phyloP scores from a whole-genome alignment of 2,888 invertebrate genomes.

The Synergus umbraculus region DNA sequence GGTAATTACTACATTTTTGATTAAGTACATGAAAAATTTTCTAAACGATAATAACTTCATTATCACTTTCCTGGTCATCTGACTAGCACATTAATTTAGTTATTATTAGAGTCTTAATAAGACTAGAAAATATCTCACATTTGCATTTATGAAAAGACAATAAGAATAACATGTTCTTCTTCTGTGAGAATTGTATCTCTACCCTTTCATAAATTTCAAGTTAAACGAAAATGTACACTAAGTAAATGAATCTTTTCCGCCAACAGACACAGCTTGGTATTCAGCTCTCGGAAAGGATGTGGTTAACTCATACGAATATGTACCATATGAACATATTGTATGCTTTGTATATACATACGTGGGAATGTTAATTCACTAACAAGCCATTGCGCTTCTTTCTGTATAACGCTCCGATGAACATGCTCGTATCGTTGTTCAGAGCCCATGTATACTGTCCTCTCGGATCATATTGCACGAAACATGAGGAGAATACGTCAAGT shows the following conservation, averaged over 20 bases:
- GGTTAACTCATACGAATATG: slow-evolving; percentile 20
- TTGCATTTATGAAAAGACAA: neutral
- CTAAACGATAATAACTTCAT: too few species aligned
- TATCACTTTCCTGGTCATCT: too few species aligned
- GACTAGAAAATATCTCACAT: neutral
- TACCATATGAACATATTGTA: slow-evolving; percentile 4
- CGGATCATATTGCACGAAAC: slow-evolving; percentile 23
- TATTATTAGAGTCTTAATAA: too few species aligned
- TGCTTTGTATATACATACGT: slow-evolving; percentile 36
- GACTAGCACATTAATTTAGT: neutral
- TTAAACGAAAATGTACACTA: slow-evolving; percentile 28
- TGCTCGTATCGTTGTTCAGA: slow-evolving; percentile 27
- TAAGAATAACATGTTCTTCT: neutral
- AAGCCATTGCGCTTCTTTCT: slow-evolving; percentile 39
- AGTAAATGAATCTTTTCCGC: slow-evolving; percentile 36
- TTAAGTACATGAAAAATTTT: too few species aligned
- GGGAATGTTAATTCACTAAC: slow-evolving; percentile 36
- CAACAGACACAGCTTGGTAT: slow-evolving; percentile 1
- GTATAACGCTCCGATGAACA: slow-evolving; percentile 20
- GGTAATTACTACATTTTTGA: too few species aligned
- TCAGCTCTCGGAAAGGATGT: slow-evolving; percentile 19
- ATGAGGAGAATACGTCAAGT: slow-evolving; percentile 18
- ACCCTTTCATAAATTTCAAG: slow-evolving; percentile 21
- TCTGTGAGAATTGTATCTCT: slow-evolving; percentile 9
- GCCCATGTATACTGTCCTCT: slow-evolving; percentile 16